A percentile compares a stretch with the other conserved stretches of the same genome.
These are phyloP conservation scores for Natrix natrix DNA, from an alignment of 2,797 vertebrate genomes.

Conservation along the genomic window DNA sequence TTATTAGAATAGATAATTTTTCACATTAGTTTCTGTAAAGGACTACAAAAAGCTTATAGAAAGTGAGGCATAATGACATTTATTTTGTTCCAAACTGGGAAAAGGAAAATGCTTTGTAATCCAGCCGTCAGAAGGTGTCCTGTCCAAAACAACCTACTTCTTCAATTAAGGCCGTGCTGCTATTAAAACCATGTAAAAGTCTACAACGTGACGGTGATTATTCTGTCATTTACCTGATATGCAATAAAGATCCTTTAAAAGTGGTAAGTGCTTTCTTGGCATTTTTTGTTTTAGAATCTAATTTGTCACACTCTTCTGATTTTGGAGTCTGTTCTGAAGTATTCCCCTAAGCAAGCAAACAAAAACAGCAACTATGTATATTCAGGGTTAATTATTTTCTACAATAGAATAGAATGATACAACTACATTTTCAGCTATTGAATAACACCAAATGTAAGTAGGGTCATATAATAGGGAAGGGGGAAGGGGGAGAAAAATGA, in stretches of 20 bases:
- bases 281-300: slow-evolving; percentile 79
- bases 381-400: slow-evolving; percentile 26
- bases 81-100: background rate
- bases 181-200: slow-evolving; percentile 26
- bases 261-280: slow-evolving; percentile 85
- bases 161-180: slow-evolving; percentile 16
- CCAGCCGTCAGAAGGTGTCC: background rate
- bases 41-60: background rate
- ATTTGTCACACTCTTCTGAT: slow-evolving; percentile 84
- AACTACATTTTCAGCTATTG: background rate
- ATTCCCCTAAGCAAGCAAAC: slow-evolving; percentile 77
- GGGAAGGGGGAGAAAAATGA: background rate
- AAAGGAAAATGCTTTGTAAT: background rate
- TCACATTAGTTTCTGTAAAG: background rate
- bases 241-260: slow-evolving; percentile 89
- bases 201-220: background rate
- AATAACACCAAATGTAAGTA: background rate
- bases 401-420: slow-evolving; percentile 20
- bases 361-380: slow-evolving; percentile 22
- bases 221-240: slow-evolving; percentile 86
- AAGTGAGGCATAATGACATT: background rate
- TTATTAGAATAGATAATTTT: background rate
- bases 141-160: background rate
- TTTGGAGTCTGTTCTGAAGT: slow-evolving; percentile 81
- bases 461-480: background rate